Conservation (phyloP, 1,140 invertebrate genomes). For the Odontomachus brunneus region DNA sequence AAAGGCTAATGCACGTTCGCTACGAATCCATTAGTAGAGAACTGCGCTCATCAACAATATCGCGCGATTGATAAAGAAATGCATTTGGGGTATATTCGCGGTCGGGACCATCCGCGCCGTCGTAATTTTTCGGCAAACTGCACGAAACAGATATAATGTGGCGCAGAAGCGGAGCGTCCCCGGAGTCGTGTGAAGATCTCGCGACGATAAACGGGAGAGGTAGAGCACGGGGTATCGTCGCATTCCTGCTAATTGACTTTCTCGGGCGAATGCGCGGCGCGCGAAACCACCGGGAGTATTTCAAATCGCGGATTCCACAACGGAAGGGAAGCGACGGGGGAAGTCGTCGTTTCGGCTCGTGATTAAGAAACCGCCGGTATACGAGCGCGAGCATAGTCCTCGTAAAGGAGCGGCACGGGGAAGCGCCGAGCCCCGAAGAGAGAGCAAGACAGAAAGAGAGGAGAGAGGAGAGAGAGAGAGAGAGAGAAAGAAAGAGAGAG, state of each 20-base stretch:
- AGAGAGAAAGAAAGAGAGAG: slow-evolving; percentile 3
- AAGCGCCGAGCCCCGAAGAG: slow-evolving; percentile 33
- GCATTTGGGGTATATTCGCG: neutral
- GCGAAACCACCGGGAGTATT: slow-evolving; percentile 28
- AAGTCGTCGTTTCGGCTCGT: slow-evolving; percentile 58
- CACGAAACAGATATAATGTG: slow-evolving; percentile 6
- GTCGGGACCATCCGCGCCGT: neutral
- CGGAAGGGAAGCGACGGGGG: slow-evolving; percentile 7
- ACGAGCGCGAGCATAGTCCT: slow-evolving; percentile 59
- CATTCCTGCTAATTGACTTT: slow-evolving; percentile 65
- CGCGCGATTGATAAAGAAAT: slow-evolving; percentile 27
- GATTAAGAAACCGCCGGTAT: slow-evolving; percentile 71
- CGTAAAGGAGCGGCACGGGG: slow-evolving; percentile 61
- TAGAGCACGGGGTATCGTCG: neutral
- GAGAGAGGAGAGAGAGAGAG: no score
- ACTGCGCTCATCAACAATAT: slow-evolving; percentile 22
- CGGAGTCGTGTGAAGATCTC: slow-evolving; percentile 16
- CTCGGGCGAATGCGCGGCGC: slow-evolving; percentile 7
- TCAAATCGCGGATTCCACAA: slow-evolving; percentile 49
- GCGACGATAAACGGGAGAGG: neutral
- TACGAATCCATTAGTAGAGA: slow-evolving; percentile 23
- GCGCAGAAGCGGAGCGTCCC: neutral
- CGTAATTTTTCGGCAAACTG: slow-evolving; percentile 38
- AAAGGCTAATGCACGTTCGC: no score
- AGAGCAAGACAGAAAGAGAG: neutral